Evolutionary conservation across 2,113 vertebrate genomes (phyloP).

Genomic region (Pachyramphus minor): DNA sequence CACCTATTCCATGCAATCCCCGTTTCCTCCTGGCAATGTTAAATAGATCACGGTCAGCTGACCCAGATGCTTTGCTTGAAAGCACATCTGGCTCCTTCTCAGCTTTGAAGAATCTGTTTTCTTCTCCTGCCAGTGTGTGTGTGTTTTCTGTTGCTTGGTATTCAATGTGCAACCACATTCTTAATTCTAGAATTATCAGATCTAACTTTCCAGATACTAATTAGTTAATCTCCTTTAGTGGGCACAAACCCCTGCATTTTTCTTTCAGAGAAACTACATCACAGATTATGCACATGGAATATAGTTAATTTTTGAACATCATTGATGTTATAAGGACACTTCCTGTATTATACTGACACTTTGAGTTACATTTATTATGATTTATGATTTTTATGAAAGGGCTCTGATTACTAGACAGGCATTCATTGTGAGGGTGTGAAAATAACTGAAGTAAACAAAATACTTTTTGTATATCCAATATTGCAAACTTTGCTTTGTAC

Average conservation of each 20-base stretch:
- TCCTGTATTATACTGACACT: not conserved
- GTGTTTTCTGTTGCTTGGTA: not conserved
- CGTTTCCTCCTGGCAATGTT: not conserved
- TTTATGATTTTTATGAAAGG: not conserved
- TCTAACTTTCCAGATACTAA: not conserved
- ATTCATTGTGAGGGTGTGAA: not conserved
- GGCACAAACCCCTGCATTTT: not conserved
- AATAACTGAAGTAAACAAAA: slow-evolving; percentile 28
- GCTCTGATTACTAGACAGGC: not conserved
- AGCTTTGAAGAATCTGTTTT: not conserved
- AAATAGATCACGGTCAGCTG: not conserved
- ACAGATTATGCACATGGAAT: not conserved
- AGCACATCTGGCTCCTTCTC: not conserved
- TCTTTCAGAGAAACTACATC: not conserved
- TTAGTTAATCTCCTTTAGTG: not conserved
- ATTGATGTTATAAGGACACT: slow-evolving; percentile 1
- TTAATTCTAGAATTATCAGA: not conserved
- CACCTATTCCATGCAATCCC: not conserved
- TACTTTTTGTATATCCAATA: not conserved
- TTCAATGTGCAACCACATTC: not conserved
- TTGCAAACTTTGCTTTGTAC: not conserved
- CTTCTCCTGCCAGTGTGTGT: not conserved
- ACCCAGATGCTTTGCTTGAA: not conserved
- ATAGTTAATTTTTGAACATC: not conserved
- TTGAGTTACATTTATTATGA: slow-evolving; percentile 4